Evolutionary conservation across 2,113 vertebrate genomes (phyloP).

Genomic region (Felis catus): F.catus_Fca126_mat1.0 CM031413.1:88905501-88906000

Average conservation of each 20-base stretch:
- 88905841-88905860: not conserved
- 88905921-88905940: not conserved
- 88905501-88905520: not conserved
- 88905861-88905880: not conserved
- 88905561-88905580: not conserved
- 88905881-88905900: not conserved
- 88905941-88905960: not conserved
- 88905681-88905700: not conserved
- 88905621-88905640: not conserved
- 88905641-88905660: not conserved
- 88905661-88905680: not conserved
- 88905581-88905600: not conserved
- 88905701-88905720: not conserved
- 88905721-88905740: not conserved
- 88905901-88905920: not conserved
- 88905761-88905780: not conserved
- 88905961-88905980: not conserved
- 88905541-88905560: not conserved
- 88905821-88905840: not conserved
- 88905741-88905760: not conserved
- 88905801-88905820: not conserved
- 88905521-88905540: constrained; percentile 32
- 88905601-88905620: not conserved
- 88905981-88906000: not conserved
- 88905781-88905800: not conserved